These are phyloP conservation scores for Onychorhynchus coronatus DNA, from an alignment of 2,113 vertebrate genomes.

Conservation along the genomic window DNA sequence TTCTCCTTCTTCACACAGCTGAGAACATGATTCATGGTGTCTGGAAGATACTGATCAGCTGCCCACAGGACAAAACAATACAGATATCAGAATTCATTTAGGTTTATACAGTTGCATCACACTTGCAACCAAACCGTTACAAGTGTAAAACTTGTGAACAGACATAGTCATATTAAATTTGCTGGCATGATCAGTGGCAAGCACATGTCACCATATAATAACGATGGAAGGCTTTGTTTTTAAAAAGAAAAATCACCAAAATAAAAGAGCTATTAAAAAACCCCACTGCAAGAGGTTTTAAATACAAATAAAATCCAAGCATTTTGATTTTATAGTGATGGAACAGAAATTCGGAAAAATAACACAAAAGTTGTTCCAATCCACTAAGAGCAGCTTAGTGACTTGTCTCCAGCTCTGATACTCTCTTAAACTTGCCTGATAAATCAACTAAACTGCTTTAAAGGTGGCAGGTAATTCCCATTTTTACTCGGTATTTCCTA, in stretches of 20 bases:
- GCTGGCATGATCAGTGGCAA: not conserved
- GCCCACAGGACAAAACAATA: not conserved
- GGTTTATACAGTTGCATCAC: not conserved
- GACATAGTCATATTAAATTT: not conserved
- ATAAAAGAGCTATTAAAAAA: not conserved
- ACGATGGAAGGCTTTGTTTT: not conserved
- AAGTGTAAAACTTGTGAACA: not conserved
- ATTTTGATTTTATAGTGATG: not conserved
- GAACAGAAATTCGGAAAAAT: not conserved
- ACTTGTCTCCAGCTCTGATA: not conserved
- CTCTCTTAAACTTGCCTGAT: not conserved
- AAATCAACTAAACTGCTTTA: not conserved
- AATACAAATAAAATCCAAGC: not conserved
- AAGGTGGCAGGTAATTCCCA: not conserved
- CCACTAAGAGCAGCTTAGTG: not conserved
- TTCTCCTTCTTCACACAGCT: slow-evolving; percentile 96
- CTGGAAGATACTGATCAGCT: slow-evolving; percentile 94
- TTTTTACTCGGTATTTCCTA: not conserved
- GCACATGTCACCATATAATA: not conserved
- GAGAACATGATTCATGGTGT: slow-evolving; percentile 95
- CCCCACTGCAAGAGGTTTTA: not conserved
- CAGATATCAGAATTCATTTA: not conserved
- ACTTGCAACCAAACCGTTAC: not conserved
- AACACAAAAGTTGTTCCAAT: not conserved
- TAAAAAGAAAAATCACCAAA: not conserved